phyloP scores from a whole-genome alignment of 2,888 invertebrate genomes.

The Rugalucina vietnamica region DNA sequence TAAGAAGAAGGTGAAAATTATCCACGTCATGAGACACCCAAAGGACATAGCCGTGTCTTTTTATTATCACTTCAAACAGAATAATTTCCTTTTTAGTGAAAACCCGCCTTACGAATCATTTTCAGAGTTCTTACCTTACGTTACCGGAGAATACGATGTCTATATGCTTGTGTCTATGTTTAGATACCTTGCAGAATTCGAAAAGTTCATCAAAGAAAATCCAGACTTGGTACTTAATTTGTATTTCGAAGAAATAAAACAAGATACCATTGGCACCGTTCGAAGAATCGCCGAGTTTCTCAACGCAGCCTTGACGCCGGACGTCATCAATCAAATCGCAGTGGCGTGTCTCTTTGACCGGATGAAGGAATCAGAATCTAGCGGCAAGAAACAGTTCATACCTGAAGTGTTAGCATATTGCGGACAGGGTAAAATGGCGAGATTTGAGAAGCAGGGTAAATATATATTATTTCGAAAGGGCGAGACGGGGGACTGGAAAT shows the following conservation, averaged over 20 bases:
- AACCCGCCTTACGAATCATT: not conserved
- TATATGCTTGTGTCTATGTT: not conserved
- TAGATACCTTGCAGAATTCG: not conserved
- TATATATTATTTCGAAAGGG: too few species aligned
- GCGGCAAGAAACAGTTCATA: too few species aligned
- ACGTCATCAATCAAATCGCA: too few species aligned
- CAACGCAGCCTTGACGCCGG: too few species aligned
- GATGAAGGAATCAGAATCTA: too few species aligned
- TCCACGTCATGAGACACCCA: not conserved
- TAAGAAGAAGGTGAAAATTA: not conserved
- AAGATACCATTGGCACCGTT: too few species aligned
- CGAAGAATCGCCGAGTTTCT: too few species aligned
- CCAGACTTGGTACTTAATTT: slow-evolving; percentile 9
- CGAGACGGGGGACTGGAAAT: too few species aligned
- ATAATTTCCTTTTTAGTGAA: not conserved
- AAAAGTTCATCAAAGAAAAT: slow-evolving; percentile 9
- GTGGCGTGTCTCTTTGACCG: too few species aligned
- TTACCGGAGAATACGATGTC: not conserved
- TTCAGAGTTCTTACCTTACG: not conserved
- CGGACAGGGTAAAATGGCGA: too few species aligned
- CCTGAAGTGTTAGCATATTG: too few species aligned
- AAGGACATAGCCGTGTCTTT: not conserved
- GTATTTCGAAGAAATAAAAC: slow-evolving; percentile 17
- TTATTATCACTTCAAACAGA: not conserved
- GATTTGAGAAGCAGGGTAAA: too few species aligned